A percentile compares a stretch with the other conserved stretches of the same genome.
Conservation (phyloP, 1,140 invertebrate species). For the Drosophila insularis region DNA sequence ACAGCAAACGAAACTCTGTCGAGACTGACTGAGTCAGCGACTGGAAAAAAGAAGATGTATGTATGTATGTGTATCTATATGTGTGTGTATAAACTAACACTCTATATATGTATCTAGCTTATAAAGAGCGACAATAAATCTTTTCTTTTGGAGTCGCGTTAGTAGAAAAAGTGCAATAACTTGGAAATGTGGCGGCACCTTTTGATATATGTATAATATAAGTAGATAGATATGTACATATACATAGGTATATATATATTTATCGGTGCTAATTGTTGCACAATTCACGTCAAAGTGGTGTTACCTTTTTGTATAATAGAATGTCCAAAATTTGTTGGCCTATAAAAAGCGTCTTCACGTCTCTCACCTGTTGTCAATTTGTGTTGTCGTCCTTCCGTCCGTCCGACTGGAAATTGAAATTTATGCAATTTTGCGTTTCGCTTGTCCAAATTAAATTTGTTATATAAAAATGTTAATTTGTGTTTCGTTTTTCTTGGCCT, state of each 20-base stretch:
- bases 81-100: slow-evolving; percentile 22
- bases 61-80: background rate
- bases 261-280: slow-evolving; percentile 43
- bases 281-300: slow-evolving; percentile 28
- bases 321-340: slow-evolving; percentile 15
- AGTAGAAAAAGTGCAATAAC: slow-evolving; percentile 66
- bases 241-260: background rate
- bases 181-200: slow-evolving; percentile 43
- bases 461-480: slow-evolving; percentile 68
- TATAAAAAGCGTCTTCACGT: slow-evolving; percentile 32
- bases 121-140: slow-evolving; percentile 56
- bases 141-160: slow-evolving; percentile 10
- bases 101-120: slow-evolving; percentile 57
- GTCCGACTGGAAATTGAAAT: slow-evolving; percentile 40
- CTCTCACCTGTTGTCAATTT: slow-evolving; percentile 22
- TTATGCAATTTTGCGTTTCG: slow-evolving; percentile 50
- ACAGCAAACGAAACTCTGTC: slow-evolving; percentile 52
- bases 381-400: slow-evolving; percentile 23
- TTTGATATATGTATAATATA: slow-evolving; percentile 28
- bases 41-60: slow-evolving; percentile 16
- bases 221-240: background rate
- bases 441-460: slow-evolving; percentile 67
- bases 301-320: slow-evolving; percentile 34
- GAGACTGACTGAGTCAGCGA: slow-evolving; percentile 54
- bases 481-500: slow-evolving; percentile 6